A percentile compares a stretch with the other conserved stretches of the same genome.
These are phyloP conservation scores for Macrobrachium rosenbergii DNA, from an alignment of 1,140 invertebrate genomes.

Conservation along the genomic window DNA sequence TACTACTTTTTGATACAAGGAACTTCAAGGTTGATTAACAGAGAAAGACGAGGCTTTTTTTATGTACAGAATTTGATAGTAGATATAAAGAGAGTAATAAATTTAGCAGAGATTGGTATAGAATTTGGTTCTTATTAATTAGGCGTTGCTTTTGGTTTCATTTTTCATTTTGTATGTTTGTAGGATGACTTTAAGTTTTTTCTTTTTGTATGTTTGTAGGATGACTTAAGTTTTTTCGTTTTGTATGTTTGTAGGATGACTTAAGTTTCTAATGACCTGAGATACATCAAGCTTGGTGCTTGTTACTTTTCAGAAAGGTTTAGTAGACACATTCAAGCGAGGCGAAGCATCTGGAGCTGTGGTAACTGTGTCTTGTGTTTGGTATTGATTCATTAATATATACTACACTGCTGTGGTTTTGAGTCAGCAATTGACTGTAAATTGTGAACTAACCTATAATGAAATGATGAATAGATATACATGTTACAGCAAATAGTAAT, in stretches of 20 bases:
- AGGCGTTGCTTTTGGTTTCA: not conserved
- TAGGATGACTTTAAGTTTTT: not conserved
- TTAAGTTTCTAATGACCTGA: not conserved
- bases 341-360: conserved; percentile 45
- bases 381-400: not conserved
- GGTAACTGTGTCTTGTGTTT: conserved; percentile 35
- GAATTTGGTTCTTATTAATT: too few species aligned
- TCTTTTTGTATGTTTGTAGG: not conserved
- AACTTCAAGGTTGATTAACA: too few species aligned
- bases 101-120: too few species aligned
- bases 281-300: not conserved
- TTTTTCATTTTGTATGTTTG: not conserved
- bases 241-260: not conserved
- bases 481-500: too few species aligned
- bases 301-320: conserved; percentile 51
- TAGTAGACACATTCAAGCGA: conserved; percentile 51
- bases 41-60: too few species aligned
- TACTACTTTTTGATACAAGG: too few species aligned
- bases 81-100: too few species aligned
- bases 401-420: too few species aligned
- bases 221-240: not conserved
- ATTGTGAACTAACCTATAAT: too few species aligned
- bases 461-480: too few species aligned
- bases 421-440: too few species aligned
- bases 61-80: too few species aligned